Conservation (phyloP, 2,888 invertebrate genomes). For the Hoplodrina ambigua region DNA sequence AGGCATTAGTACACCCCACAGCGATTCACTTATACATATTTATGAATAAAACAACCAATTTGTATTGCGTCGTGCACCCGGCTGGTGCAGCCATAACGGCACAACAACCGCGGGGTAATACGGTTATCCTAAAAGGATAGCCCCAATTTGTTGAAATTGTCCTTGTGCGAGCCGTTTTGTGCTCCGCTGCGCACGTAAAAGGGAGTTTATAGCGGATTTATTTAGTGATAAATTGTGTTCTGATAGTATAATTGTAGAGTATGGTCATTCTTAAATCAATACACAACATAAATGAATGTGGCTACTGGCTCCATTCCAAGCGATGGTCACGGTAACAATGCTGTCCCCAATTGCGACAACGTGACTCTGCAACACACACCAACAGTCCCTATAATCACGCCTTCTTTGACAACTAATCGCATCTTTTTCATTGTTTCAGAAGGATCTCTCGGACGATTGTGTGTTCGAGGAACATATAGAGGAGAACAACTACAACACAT, state of each 20-base stretch:
- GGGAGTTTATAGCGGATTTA: constrained; percentile 66
- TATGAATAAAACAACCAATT: constrained; percentile 81
- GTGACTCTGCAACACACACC: neutral
- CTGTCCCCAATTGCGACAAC: constrained; percentile 32
- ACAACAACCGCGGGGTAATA: constrained; percentile 69
- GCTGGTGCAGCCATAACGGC: constrained; percentile 73
- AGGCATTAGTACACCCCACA: constrained; percentile 79
- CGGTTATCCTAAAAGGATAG: constrained; percentile 76
- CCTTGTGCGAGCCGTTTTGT: constrained; percentile 66
- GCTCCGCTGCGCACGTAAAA: constrained; percentile 64
- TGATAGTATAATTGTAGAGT: constrained; percentile 56
- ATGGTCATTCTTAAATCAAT: constrained; percentile 40
- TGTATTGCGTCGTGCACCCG: constrained; percentile 65
- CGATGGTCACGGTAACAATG: constrained; percentile 31
- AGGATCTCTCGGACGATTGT: constrained; percentile 95
- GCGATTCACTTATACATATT: constrained; percentile 83
- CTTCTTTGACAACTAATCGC: constrained; percentile 65
- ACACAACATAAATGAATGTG: constrained; percentile 48
- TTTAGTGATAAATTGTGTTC: constrained; percentile 64
- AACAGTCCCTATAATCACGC: constrained; percentile 39
- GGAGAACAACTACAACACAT: constrained; percentile 96
- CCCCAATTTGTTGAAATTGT: constrained; percentile 77
- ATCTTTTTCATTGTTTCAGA: constrained; percentile 92
- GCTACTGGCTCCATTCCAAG: constrained; percentile 37
- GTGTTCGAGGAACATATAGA: constrained; percentile 96